These are phyloP conservation scores for Rhegmatorhina hoffmannsi DNA, from an alignment of 2,113 vertebrate species.

Conservation along the genomic window DNA sequence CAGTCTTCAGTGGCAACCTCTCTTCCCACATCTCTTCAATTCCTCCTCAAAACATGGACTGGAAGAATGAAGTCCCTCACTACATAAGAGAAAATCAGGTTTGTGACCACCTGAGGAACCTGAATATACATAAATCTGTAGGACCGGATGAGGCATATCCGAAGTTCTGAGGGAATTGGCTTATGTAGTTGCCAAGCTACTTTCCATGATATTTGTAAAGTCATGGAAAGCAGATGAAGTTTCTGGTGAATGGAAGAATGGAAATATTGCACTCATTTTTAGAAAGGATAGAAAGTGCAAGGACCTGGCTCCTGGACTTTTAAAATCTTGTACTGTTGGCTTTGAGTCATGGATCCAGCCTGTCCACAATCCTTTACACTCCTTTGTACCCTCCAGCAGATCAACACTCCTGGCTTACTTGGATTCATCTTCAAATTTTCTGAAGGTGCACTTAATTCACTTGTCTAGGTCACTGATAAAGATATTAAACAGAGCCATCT, in stretches of 20 bases:
- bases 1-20: neutral
- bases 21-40: neutral
- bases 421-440: neutral
- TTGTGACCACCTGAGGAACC: neutral
- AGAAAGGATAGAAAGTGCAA: neutral
- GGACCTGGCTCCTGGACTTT: neutral
- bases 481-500: neutral
- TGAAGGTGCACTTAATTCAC: fast-evolving
- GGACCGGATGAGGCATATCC: neutral
- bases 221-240: neutral
- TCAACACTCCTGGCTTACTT: neutral
- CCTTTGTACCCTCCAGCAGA: neutral
- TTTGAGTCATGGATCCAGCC: too few relatives aligned
- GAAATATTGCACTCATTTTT: neutral
- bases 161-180: neutral
- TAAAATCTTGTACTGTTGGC: neutral
- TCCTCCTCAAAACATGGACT: neutral
- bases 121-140: neutral
- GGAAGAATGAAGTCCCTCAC: too few relatives aligned
- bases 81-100: neutral
- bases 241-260: neutral
- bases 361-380: neutral
- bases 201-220: neutral
- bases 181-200: neutral
- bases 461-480: neutral